Conservation (phyloP, 2,113 vertebrate species). For the Lycaon pictus region DNA sequence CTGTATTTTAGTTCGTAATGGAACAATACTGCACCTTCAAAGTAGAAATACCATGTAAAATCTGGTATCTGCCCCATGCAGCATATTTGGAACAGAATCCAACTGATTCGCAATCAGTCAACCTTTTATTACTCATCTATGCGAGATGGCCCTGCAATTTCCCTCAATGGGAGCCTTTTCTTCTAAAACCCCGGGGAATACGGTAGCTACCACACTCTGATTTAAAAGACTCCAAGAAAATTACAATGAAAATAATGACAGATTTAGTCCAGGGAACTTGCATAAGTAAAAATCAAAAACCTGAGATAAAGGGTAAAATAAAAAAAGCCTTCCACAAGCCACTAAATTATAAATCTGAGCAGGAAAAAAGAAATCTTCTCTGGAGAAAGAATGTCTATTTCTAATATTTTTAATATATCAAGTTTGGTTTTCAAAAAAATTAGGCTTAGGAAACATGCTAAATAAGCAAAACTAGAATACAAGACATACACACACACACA, state of each 20-base stretch:
- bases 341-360: slow-evolving; percentile 63
- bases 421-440: slow-evolving; percentile 45
- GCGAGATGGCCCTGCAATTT: slow-evolving; percentile 59
- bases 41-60: slow-evolving; percentile 68
- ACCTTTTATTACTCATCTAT: slow-evolving; percentile 68
- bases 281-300: slow-evolving; percentile 54
- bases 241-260: slow-evolving; percentile 62
- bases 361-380: slow-evolving; percentile 39
- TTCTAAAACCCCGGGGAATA: slow-evolving; percentile 61
- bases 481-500: not conserved
- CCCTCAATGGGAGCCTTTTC: slow-evolving; percentile 67
- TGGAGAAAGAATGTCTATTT: slow-evolving; percentile 50
- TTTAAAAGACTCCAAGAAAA: slow-evolving; percentile 68
- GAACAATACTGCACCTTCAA: slow-evolving; percentile 71
- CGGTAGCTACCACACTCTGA: slow-evolving; percentile 46
- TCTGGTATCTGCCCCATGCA: slow-evolving; percentile 64
- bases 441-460: slow-evolving; percentile 54
- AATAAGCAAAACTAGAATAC: slow-evolving; percentile 55
- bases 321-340: slow-evolving; percentile 27
- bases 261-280: slow-evolving; percentile 46
- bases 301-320: not conserved
- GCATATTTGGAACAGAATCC: slow-evolving; percentile 59
- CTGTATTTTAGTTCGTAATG: slow-evolving; percentile 50
- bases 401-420: slow-evolving; percentile 24
- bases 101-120: slow-evolving; percentile 64